Conservation (phyloP, 2,113 vertebrate genomes). For the Ophiodon elongatus region DNA sequence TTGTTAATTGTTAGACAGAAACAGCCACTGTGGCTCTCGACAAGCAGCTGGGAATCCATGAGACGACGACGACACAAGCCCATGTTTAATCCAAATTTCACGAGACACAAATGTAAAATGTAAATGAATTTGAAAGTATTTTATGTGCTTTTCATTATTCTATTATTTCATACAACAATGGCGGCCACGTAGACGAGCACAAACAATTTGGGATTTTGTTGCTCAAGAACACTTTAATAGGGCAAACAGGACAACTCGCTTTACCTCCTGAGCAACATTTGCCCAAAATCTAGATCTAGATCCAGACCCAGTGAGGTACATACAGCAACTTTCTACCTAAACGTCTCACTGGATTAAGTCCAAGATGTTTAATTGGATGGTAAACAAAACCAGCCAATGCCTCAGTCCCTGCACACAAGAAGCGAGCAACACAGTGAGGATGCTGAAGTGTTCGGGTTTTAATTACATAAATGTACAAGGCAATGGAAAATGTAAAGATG, state of each 20-base stretch:
- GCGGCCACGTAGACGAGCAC: too few species aligned
- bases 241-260: not conserved
- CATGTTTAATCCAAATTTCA: not conserved
- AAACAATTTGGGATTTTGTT: not conserved
- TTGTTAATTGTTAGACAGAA: conserved; percentile 24
- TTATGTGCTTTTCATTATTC: not conserved
- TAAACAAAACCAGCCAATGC: conserved; percentile 1
- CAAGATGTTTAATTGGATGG: not conserved
- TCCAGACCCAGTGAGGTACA: not conserved
- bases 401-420: not conserved
- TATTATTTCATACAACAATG: not conserved
- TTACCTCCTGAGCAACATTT: not conserved
- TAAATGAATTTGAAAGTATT: not conserved
- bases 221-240: not conserved
- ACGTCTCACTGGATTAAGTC: not conserved
- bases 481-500: not conserved
- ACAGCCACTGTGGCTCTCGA: conserved; percentile 7
- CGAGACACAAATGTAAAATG: not conserved
- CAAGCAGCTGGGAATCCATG: conserved; percentile 12
- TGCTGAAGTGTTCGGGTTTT: not conserved
- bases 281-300: not conserved
- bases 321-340: not conserved
- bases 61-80: not conserved
- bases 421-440: not conserved
- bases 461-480: not conserved